Base-by-base conservation (phyloP, 1,140 invertebrate genomes). In the Tenebrio molitor region DNA sequence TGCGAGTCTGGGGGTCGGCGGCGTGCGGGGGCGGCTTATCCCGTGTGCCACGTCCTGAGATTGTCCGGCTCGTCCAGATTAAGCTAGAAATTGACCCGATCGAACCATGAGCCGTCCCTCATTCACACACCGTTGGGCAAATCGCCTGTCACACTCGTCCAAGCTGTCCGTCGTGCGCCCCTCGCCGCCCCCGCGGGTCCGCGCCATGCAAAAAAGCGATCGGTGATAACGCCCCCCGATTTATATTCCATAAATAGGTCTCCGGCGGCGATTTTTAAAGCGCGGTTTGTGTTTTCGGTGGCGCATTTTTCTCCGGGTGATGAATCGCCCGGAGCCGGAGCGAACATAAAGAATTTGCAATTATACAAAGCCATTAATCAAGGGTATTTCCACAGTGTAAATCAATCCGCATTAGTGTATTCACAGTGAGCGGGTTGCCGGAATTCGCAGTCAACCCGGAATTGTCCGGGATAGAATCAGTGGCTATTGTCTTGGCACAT, bases 281-380 rank as follows among this genome's bases (percentile, higher is more conserved):
- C 5, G 8, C 8, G 3, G 36, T 39, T 39, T 39, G 6, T 39
- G 29, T 33, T 33, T 33, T 10, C 4, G 29, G 4, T 4, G 29
- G 29, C 29, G 29, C n/a, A n/a, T 66, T 66, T 44, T 68, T 68
- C 19, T 44, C 3, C 21, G 7, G 34, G 64, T 21, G 64, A 58
- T 23, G 21, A 53, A 69, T 29, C 15, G 34, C 23, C 36, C 62
- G 44, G 69, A 74, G 70, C 77, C 74, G 70, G 73, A 79, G 73
- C 72, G 75, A 77, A 80, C 80, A 80, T 81, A 81, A 81, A 81
- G 80, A 81, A 81, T 81, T 81, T 80, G 79, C 80, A 81, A 81
- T 81, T 81, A 81, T 73, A 79, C 78, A 76, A 78, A 76, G 72
- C 79, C 76, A 81, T 81, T 81, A 79, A 81, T 81, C 80, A 81